phyloP scores from a whole-genome alignment of 2,888 invertebrate species.

The Lasioglossum pauxillum region DNA sequence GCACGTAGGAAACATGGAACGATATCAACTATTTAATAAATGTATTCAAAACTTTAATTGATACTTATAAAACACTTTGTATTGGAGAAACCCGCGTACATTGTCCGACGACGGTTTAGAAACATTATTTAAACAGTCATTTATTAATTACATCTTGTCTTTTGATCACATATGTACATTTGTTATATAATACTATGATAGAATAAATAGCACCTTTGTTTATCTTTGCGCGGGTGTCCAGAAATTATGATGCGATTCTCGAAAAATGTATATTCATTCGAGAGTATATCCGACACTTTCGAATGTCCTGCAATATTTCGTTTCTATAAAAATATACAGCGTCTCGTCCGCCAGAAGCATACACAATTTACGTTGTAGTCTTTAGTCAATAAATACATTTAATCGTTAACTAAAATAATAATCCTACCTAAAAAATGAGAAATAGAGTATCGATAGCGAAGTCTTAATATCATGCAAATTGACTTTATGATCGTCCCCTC shows the following conservation, averaged over 20 bases:
- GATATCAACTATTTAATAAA: background rate
- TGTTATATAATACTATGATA: constrained; percentile 63
- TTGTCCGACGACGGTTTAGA: constrained; percentile 35
- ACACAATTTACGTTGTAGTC: constrained; percentile 28
- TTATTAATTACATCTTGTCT: constrained; percentile 21
- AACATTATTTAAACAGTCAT: constrained; percentile 33
- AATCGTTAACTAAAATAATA: constrained; percentile 46
- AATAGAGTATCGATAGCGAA: constrained; percentile 41
- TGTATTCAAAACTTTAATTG: constrained; percentile 48
- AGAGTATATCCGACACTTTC: constrained; percentile 25
- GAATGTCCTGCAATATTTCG: background rate
- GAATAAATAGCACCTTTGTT: constrained; percentile 69
- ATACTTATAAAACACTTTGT: constrained; percentile 32
- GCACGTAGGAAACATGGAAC: background rate
- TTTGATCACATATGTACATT: constrained; percentile 40
- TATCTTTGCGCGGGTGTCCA: constrained; percentile 28
- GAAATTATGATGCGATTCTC: constrained; percentile 20
- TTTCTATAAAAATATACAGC: constrained; percentile 46
- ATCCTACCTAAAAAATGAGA: constrained; percentile 46
- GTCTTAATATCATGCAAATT: constrained; percentile 34
- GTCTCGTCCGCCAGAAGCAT: constrained; percentile 7
- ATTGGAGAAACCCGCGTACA: constrained; percentile 34
- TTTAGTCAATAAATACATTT: constrained; percentile 56
- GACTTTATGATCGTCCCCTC: constrained; percentile 9
- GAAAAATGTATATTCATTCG: background rate